Percentiles rank a stretch among this genome's conserved stretches.
These are phyloP conservation scores for Lagria hirta DNA, from an alignment of 2,888 invertebrate species.

Conservation along the genomic window DNA sequence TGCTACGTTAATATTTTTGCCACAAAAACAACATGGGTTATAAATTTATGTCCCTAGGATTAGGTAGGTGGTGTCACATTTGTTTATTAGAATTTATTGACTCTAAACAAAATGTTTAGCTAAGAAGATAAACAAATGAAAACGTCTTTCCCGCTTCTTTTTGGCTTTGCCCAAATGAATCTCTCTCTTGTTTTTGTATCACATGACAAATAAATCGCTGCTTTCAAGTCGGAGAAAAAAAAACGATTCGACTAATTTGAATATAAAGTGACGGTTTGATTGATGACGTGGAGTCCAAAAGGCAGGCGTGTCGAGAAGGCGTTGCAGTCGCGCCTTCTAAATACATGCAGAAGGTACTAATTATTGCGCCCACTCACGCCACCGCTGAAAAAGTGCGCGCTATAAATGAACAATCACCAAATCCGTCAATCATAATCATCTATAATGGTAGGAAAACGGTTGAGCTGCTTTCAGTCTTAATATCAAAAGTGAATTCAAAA, in stretches of 20 bases:
- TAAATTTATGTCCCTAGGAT: no score
- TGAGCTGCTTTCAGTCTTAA: conserved; percentile 12
- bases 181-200: conserved; percentile 1
- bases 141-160: no score
- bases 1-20: no score
- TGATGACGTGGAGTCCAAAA: conserved; percentile 23
- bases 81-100: no score
- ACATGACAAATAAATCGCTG: conserved; percentile 10
- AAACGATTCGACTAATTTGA: conserved; percentile 18
- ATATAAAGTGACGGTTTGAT: conserved; percentile 26
- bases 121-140: no score
- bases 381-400: conserved; percentile 18
- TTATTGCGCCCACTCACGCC: conserved; percentile 38
- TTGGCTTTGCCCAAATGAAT: no score
- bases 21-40: no score
- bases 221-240: conserved; percentile 3
- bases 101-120: no score
- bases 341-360: conserved; percentile 32
- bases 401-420: conserved; percentile 18
- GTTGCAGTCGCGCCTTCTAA: conserved; percentile 26
- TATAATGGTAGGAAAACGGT: conserved; percentile 5
- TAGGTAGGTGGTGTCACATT: no score
- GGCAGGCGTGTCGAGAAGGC: conserved; percentile 26
- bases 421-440: conserved; percentile 16
- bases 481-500: conserved; percentile 8